A percentile compares a stretch with the other conserved stretches of the same genome.
These are phyloP conservation scores for Lepidostoma basale DNA, from an alignment of 1,140 invertebrate species.

Conservation along the genomic window DNA sequence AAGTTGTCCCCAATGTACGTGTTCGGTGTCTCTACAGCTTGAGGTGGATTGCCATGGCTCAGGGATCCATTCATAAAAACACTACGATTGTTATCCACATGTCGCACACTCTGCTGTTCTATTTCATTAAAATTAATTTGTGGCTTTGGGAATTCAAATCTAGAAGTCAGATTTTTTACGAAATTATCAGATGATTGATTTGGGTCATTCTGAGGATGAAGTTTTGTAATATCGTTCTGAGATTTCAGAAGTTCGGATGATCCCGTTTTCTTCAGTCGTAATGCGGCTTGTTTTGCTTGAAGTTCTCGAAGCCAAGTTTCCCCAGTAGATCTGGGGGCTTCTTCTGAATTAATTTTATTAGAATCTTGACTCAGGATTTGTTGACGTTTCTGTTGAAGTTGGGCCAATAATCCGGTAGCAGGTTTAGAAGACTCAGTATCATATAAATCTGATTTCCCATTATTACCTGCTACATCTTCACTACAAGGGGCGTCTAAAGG, in stretches of 20 bases:
- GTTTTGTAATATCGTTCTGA: constrained; percentile 23
- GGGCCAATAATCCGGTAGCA: constrained; percentile 68
- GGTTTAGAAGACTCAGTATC: constrained; percentile 52
- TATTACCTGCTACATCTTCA: constrained; percentile 60
- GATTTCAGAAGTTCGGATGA: constrained; percentile 48
- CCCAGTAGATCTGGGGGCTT: constrained; percentile 54
- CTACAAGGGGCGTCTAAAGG: constrained; percentile 70
- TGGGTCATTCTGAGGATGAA: constrained; percentile 1
- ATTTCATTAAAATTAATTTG: constrained; percentile 39
- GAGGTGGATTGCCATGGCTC: background rate
- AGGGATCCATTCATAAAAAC: background rate
- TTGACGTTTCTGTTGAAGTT: constrained; percentile 77
- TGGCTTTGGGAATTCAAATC: constrained; percentile 74
- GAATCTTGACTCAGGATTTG: constrained; percentile 67
- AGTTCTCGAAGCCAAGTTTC: constrained; percentile 79
- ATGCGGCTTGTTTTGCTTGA: constrained; percentile 76
- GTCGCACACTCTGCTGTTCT: constrained; percentile 30
- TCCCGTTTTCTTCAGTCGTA: constrained; percentile 63
- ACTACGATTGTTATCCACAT: background rate
- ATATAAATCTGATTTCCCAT: constrained; percentile 45
- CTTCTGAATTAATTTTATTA: constrained; percentile 49
- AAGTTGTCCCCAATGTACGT: constrained; percentile 37
- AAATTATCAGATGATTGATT: constrained; percentile 25
- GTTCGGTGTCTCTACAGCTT: constrained; percentile 16
- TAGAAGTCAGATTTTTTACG: constrained; percentile 81